Evolutionary conservation across 2,888 invertebrate genomes (phyloP), one percentile per base, ranked within the genome.

Genomic region (Omphaloscelis lunosa): DNA sequence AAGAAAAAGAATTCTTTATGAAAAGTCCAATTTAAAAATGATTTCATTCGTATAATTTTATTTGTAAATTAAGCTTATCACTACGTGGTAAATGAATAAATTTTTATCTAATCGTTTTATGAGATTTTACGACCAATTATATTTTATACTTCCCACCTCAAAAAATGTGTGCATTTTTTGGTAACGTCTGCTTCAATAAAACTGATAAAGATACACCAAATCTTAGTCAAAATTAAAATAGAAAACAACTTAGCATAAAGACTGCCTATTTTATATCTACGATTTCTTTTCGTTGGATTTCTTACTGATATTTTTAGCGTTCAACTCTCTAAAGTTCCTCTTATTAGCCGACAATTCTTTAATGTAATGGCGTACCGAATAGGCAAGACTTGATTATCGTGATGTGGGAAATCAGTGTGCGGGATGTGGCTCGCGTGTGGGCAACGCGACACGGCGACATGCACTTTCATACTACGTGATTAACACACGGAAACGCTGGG

Each of bases 401-500:
- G 75, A 82, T 77, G 85, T 86, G 86, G 88, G 90, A 91, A 89
- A 91, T 88, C 86, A 86, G 82, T 77, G 77, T 88, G 88, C 91
- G 89, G 91, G 91, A 90, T 91, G 90, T 89, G 82, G 87, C 62
- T 79, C 69, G 83, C 83, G 84, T 87, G 81, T 77, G 66, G 68
- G 70, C 62, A 65, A 71, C 65, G 87, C 85, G 86, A 86, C 70
- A 70, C 70, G 69, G 72, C 84, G 84, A 82, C 86, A 87, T 88
- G 88, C 88, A 88, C 89, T 91, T 92, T 92, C 90, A 90, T 89
- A 88, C 77, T 34, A 67, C 86, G 89, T 90, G 88, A 91, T 93
- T 93, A 93, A 83, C 85, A 90, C 63, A 83, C 89, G 91, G 89
- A 91, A 90, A 90, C 85, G 79, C 77, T 79, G 86, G 82, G 77